Base-by-base conservation (phyloP, 2,113 vertebrate genomes). In the Prinia subflava region DNA sequence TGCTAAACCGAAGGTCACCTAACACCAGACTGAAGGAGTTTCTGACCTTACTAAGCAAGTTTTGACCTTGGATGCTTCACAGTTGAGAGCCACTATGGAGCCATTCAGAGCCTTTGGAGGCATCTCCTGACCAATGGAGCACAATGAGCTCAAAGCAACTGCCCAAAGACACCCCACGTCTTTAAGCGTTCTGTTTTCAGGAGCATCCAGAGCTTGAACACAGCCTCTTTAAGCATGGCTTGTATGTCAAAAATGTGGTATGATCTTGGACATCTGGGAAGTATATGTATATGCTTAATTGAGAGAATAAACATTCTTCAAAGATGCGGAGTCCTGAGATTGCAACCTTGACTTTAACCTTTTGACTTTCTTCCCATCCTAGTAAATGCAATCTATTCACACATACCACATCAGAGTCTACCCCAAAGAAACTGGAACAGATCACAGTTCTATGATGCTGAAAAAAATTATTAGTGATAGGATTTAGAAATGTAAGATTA, bases 91-190 rank as follows among this genome's bases (percentile, higher is more conserved):
- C 65, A 19, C 23, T 20, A 3, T 10, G 20, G 84, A 35, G 23
- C 23, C 13, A 25, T 88, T 68, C 62, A 56, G 30, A 79, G 44
- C 33, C 30, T 63, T 76, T 75, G n/a, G 27, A 75, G 19, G 27
- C 15, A 44, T 15, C 64, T 89, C 33, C 55, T 71, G 35, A 17
- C 46, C 27, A 46, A 3, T 4, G 9, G 52, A 39, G 13, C 21
- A 59, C 60, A 35, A 37, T 25, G 25, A 89, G 15, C 25, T 60
- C 64, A 64, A 83, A 87, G 64, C 42, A 59, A 22, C 24, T 5
- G 3, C 16, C 50, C 47, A 18, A 59, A 84, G 56, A 16, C 60
- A 67, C 5, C 6, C 35, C 0, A 0, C 0, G 0, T 68, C 7
- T 84, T 31, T 22, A 77, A 80, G 50, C 10, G 30, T 20, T 90